Conservation (phyloP, 2,888 invertebrate genomes). For the Theristus sp. region DNA sequence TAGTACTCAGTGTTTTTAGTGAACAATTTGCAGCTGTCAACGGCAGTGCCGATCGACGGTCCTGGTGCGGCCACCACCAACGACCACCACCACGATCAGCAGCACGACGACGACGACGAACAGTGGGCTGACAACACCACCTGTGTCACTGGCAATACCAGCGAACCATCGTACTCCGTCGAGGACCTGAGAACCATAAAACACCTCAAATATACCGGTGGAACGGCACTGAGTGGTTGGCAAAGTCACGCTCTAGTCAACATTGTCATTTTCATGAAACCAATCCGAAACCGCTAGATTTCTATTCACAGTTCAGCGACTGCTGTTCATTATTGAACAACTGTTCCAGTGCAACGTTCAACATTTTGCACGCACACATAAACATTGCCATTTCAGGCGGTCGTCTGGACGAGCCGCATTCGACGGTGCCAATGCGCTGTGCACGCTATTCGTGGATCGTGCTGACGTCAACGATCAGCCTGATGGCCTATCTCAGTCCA, state of each 20-base stretch:
- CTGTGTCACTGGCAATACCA: slow-evolving; percentile 85
- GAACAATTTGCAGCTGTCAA: no score
- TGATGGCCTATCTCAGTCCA: slow-evolving; percentile 71
- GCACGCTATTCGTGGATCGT: slow-evolving; percentile 64
- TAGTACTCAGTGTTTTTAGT: no score
- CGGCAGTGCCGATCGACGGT: not conserved
- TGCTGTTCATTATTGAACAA: no score
- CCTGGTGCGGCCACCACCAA: not conserved
- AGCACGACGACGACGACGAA: slow-evolving; percentile 55
- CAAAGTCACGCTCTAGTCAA: not conserved
- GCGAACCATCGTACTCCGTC: slow-evolving; percentile 79
- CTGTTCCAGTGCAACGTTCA: no score
- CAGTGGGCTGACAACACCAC: slow-evolving; percentile 99
- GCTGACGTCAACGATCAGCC: slow-evolving; percentile 55
- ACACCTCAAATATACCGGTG: not conserved
- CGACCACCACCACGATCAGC: slow-evolving; percentile 10
- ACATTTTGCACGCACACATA: no score
- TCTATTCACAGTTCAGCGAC: no score
- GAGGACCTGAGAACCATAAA: slow-evolving; percentile 43
- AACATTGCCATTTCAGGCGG: no score
- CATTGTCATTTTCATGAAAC: no score
- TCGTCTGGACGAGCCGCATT: slow-evolving; percentile 4
- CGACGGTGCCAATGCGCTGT: slow-evolving; percentile 34
- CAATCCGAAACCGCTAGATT: no score
- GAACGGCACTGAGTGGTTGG: not conserved